Conservation (phyloP, 2,113 vertebrate species). For the Aythya baeri region DNA sequence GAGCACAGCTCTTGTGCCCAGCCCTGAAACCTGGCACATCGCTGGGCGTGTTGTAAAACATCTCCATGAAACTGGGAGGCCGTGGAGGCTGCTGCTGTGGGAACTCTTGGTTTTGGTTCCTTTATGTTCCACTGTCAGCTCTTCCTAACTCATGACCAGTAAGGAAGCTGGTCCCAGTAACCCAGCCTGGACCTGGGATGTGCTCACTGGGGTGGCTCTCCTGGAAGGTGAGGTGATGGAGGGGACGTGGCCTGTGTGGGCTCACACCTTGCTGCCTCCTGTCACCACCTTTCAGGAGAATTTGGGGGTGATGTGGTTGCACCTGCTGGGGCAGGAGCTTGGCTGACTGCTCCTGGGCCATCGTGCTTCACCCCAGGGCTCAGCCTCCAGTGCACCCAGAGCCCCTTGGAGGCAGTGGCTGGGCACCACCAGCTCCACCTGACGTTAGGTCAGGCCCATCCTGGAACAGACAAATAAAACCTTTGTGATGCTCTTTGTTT, state of each 20-base stretch:
- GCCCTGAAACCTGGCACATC: rapidly evolving
- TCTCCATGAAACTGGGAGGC: rapidly evolving
- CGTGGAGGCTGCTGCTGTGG: neutral
- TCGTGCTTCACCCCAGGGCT: neutral
- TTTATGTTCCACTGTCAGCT: rapidly evolving
- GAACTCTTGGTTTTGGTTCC: rapidly evolving
- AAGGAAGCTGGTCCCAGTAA: neutral
- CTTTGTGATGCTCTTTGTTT: neutral
- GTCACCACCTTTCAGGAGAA: neutral
- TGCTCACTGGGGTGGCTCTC: neutral
- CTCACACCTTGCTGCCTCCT: neutral
- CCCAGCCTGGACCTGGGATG: neutral
- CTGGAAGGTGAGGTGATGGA: neutral
- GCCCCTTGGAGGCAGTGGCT: neutral
- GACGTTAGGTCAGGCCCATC: neutral
- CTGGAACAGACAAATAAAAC: neutral
- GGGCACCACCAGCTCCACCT: neutral
- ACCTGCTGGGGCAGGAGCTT: neutral
- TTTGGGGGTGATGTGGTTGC: neutral
- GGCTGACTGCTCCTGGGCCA: neutral
- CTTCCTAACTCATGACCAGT: neutral
- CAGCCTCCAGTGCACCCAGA: neutral
- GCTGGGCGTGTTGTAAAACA: rapidly evolving
- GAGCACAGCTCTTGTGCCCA: rapidly evolving
- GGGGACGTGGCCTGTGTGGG: neutral